Evolutionary conservation across 1,140 invertebrate species (phyloP).

Genomic region (Maconellicoccus hirsutus): DNA sequence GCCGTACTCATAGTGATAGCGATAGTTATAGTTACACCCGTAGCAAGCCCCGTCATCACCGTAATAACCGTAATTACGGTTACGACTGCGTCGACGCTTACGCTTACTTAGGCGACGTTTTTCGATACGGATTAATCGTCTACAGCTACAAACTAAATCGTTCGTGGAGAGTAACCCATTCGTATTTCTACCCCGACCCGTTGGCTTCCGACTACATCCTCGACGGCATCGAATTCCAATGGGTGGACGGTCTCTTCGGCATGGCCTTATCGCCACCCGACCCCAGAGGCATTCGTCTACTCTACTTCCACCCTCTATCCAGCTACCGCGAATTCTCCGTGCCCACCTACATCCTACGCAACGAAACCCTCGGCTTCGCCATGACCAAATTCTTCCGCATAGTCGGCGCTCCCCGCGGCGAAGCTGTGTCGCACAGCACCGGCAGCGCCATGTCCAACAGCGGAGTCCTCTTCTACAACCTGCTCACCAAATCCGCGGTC

Average conservation of each 20-base stretch:
- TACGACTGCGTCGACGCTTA: slow-evolving; percentile 51
- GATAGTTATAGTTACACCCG: too few species aligned
- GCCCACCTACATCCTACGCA: slow-evolving; percentile 46
- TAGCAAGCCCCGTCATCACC: too few species aligned
- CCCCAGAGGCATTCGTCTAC: slow-evolving; percentile 39
- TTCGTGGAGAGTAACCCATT: slow-evolving; percentile 61
- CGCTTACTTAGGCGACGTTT: slow-evolving; percentile 61
- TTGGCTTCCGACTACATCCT: slow-evolving; percentile 51
- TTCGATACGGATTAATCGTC: slow-evolving; percentile 43
- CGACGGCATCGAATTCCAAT: slow-evolving; percentile 61
- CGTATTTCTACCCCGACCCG: slow-evolving; percentile 64
- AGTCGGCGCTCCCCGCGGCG: slow-evolving; percentile 38
- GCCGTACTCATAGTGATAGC: too few species aligned
- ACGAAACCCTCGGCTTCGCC: slow-evolving; percentile 41
- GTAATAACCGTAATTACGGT: slow-evolving; percentile 25
- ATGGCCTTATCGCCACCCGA: slow-evolving; percentile 51
- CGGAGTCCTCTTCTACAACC: slow-evolving; percentile 64
- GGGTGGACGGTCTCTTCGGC: slow-evolving; percentile 70
- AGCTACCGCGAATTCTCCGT: slow-evolving; percentile 62
- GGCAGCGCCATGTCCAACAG: slow-evolving; percentile 53
- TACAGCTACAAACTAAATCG: slow-evolving; percentile 37
- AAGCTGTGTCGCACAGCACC: slow-evolving; percentile 55
- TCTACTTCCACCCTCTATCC: slow-evolving; percentile 70
- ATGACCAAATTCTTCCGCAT: slow-evolving; percentile 45
- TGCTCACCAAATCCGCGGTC: slow-evolving; percentile 56